phyloP scores from a whole-genome alignment of 2,113 vertebrate genomes.

The Oncorhynchus kisutch region DNA sequence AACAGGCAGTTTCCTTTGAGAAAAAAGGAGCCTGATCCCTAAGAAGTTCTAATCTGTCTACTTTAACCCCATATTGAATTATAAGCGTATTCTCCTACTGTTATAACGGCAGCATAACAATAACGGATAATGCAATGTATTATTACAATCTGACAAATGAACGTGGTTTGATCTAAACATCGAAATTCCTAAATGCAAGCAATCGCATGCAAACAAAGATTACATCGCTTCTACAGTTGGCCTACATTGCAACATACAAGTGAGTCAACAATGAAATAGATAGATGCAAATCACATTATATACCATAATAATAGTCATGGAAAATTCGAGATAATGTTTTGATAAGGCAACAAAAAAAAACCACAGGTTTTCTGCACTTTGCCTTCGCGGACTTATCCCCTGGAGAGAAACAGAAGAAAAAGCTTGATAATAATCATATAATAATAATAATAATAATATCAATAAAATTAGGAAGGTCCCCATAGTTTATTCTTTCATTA shows the following conservation, averaged over 20 bases:
- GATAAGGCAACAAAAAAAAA: not conserved
- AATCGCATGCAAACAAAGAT: not conserved
- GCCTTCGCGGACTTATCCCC: conserved; percentile 62
- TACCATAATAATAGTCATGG: no score
- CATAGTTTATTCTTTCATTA: conserved; percentile 41
- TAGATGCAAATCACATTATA: not conserved
- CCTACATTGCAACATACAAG: not conserved
- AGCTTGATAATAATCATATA: conserved; percentile 44
- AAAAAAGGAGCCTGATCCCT: no score
- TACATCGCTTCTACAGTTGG: not conserved
- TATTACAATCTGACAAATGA: not conserved
- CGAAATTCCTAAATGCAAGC: not conserved
- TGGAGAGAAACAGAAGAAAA: conserved; percentile 48
- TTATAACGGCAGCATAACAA: not conserved
- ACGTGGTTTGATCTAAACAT: not conserved
- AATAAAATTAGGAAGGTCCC: conserved; percentile 19
- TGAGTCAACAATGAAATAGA: not conserved
- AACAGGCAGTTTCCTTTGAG: no score
- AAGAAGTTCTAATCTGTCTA: conserved; percentile 51
- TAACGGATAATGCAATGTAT: not conserved
- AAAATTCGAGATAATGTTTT: no score
- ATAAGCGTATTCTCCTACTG: not conserved
- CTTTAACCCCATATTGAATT: conserved; percentile 6
- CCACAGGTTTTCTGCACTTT: conserved; percentile 18
- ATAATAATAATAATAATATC: no score